These are phyloP conservation scores for Melanerpes aurifrons DNA, from an alignment of 2,113 vertebrate species.

Conservation along the genomic window DNA sequence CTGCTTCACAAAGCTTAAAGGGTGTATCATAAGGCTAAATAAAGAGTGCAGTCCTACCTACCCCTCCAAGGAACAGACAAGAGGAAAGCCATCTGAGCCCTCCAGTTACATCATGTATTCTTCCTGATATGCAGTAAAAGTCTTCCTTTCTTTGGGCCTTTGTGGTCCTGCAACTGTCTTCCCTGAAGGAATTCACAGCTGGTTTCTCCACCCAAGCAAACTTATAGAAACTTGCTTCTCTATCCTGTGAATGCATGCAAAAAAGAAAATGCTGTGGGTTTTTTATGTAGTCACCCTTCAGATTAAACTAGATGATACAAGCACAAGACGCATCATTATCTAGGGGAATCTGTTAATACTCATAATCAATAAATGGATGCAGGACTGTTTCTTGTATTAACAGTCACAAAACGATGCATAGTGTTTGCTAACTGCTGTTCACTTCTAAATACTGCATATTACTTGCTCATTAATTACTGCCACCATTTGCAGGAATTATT, in stretches of 20 bases:
- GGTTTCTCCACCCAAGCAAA: neutral
- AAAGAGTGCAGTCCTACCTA: neutral
- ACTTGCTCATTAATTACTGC: slow-evolving; percentile 15
- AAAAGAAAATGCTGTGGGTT: neutral
- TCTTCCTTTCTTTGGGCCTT: neutral
- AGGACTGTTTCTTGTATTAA: neutral
- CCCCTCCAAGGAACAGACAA: neutral
- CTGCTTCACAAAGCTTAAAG: neutral
- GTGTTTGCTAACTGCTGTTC: slow-evolving; percentile 29
- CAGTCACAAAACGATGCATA: neutral
- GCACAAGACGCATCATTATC: neutral
- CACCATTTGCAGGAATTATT: slow-evolving; percentile 38
- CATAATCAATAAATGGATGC: neutral
- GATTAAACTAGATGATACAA: neutral
- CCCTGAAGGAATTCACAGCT: neutral
- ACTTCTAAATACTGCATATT: slow-evolving; percentile 2
- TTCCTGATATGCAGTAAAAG: neutral
- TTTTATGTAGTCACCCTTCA: neutral
- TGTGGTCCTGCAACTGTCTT: neutral
- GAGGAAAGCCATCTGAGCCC: neutral
- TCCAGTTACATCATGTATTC: neutral
- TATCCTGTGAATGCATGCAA: neutral
- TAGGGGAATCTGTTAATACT: neutral
- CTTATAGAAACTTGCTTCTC: neutral
- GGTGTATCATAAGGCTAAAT: neutral